Conservation (phyloP, 2,113 vertebrate species). For the Theristicus caerulescens region DNA sequence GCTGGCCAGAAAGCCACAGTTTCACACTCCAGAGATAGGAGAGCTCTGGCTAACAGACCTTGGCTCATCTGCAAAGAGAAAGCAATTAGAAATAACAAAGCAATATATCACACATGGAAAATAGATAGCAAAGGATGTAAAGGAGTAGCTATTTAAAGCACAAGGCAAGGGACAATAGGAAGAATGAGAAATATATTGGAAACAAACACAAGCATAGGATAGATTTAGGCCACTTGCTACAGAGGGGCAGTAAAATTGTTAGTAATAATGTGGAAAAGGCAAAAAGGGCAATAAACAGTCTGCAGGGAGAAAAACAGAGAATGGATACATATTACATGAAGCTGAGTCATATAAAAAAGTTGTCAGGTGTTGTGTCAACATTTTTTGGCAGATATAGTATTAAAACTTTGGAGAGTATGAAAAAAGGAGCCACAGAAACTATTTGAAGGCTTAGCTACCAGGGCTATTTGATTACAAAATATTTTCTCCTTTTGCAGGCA, state of each 20-base stretch:
- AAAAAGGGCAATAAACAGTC: background rate
- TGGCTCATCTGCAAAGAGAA: background rate
- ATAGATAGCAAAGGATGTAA: background rate
- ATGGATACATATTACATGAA: background rate
- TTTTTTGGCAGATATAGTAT: background rate
- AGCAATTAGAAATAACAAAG: background rate
- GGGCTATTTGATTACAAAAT: background rate
- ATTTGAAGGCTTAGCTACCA: background rate
- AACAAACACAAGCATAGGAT: background rate
- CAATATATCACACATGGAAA: background rate
- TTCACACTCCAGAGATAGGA: background rate
- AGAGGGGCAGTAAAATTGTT: background rate
- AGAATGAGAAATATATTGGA: background rate
- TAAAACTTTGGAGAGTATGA: background rate
- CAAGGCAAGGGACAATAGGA: background rate
- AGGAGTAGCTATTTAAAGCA: background rate
- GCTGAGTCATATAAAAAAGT: background rate
- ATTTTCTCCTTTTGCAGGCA: background rate
- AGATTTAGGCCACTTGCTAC: background rate
- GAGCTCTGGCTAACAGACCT: background rate
- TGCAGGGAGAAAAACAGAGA: background rate
- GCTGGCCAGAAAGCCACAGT: background rate
- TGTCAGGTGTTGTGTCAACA: conserved; percentile 13
- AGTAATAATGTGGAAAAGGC: background rate
- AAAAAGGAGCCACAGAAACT: background rate